These are phyloP conservation scores for Ceyx cyanopectus DNA, from an alignment of 2,113 vertebrate genomes.

Conservation along the genomic window DNA sequence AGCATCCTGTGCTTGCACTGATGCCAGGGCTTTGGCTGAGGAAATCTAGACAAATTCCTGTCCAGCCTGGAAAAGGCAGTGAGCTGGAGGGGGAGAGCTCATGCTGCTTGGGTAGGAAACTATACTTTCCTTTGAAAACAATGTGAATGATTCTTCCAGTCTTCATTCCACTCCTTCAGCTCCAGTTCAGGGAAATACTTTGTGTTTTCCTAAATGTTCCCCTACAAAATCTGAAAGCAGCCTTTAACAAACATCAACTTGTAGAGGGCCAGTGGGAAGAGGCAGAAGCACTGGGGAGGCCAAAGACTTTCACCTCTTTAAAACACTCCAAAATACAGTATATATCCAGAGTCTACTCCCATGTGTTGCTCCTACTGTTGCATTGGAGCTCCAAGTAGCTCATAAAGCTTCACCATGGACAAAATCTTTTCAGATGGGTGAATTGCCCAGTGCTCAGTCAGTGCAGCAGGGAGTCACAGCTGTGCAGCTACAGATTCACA, in stretches of 20 bases:
- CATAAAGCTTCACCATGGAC: neutral
- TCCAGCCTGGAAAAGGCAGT: neutral
- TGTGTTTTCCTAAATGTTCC: neutral
- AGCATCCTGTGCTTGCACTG: slow-evolving; percentile 13
- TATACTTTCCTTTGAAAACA: slow-evolving; percentile 1
- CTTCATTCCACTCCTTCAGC: neutral
- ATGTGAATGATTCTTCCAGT: neutral
- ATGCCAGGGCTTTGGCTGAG: slow-evolving; percentile 7
- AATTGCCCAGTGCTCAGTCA: neutral
- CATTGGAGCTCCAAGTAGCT: neutral
- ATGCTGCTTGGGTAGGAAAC: neutral
- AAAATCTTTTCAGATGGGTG: neutral
- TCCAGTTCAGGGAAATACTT: neutral
- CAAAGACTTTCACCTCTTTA: too few relatives aligned
- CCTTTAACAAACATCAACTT: neutral
- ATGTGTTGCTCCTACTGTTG: too few relatives aligned
- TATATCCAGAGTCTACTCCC: too few relatives aligned
- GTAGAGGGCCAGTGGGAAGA: neutral
- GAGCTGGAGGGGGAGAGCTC: neutral
- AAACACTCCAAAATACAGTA: too few relatives aligned
- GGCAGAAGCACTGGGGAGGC: too few relatives aligned
- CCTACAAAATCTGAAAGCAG: neutral
- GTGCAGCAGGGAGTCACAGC: neutral
- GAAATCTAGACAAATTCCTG: neutral
- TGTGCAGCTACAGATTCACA: neutral